Base-by-base conservation (phyloP, 2,113 vertebrate genomes). In the Pyxicephalus adspersus region DNA sequence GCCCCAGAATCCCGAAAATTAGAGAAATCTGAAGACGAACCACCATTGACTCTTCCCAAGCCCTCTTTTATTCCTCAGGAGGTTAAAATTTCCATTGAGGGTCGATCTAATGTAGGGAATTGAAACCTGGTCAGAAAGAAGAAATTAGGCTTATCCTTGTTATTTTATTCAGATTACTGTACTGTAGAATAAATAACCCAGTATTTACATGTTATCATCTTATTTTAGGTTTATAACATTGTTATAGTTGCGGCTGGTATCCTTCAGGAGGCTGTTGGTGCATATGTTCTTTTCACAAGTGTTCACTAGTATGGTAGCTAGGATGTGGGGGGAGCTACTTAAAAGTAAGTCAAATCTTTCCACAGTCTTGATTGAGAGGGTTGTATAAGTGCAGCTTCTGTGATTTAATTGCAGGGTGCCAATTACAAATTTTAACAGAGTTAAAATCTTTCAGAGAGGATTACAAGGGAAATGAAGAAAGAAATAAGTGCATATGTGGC, bases 31-130 rank as follows among this genome's bases (percentile, higher is more conserved):
- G 97, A 98, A 86, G 96, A 96, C 83, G 98, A 99, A 89, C 96
- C 95, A 8, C 96, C 97, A 76, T 91, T 95, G 92, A 96, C 94
- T 93, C 95, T 98, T 88, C 96, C 97, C 81, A 98, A 96, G 90
- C 95, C 95, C 91, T 96, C 96, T 86, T 98, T 99, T 87, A 96
- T 99, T 92, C 94, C 97, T 92, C 95, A 97, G 86, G 95, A 97
- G 94, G 93, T 99, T 91, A 99, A 99, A 91, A 95, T 98, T 92
- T 97, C 95, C 94, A 98, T 99, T 71, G 98, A 99, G 94, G 98
- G 98, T 90, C 95, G 96, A 90, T 99, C 98, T 77, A 99, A 96
- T 65, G 92, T 97, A 91, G 97, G 96, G 93, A 98, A 98, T 93
- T 99, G 92, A 96, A 90, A 86, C 22, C 86, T 82, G 83, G 70